Evolutionary conservation across 1,140 invertebrate genomes (phyloP).

Genomic region (Drosophila ananassae): DNA sequence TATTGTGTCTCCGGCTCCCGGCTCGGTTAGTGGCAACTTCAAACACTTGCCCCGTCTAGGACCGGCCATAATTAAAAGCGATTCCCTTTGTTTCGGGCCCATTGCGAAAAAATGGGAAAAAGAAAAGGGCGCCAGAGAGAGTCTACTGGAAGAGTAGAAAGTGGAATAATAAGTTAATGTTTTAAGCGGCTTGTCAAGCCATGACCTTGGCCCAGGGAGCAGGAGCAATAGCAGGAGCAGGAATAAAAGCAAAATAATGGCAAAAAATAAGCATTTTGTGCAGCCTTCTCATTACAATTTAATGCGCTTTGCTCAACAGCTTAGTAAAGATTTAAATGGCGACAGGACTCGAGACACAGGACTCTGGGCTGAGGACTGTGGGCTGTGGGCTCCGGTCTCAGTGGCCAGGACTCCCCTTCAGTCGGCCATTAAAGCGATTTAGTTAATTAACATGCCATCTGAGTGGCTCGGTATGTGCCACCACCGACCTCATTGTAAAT

Average conservation of each 20-base stretch:
- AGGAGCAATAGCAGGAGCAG: constrained; percentile 15
- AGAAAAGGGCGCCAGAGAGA: neutral
- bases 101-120: neutral
- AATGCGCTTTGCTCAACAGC: constrained; percentile 72
- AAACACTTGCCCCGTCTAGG: constrained; percentile 58
- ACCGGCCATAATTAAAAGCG: constrained; percentile 64
- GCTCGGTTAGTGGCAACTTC: constrained; percentile 48
- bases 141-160: constrained; percentile 6
- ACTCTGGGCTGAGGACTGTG: neutral
- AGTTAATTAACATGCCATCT: constrained; percentile 57
- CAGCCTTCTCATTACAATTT: constrained; percentile 72
- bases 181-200: constrained; percentile 71
- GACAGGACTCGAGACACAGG: constrained; percentile 5
- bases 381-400: neutral
- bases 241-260: constrained; percentile 32
- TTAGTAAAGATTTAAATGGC: constrained; percentile 69
- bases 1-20: constrained; percentile 8
- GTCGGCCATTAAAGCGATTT: constrained; percentile 52
- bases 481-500: constrained; percentile 43
- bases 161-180: constrained; percentile 72
- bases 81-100: constrained; percentile 28
- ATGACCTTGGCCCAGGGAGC: constrained; percentile 57
- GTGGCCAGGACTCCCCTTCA: neutral
- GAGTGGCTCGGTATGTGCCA: constrained; percentile 23
- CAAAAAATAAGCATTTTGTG: constrained; percentile 55